phyloP scores from a whole-genome alignment of 2,888 invertebrate genomes.

The Dolomedes plantarius region DNA sequence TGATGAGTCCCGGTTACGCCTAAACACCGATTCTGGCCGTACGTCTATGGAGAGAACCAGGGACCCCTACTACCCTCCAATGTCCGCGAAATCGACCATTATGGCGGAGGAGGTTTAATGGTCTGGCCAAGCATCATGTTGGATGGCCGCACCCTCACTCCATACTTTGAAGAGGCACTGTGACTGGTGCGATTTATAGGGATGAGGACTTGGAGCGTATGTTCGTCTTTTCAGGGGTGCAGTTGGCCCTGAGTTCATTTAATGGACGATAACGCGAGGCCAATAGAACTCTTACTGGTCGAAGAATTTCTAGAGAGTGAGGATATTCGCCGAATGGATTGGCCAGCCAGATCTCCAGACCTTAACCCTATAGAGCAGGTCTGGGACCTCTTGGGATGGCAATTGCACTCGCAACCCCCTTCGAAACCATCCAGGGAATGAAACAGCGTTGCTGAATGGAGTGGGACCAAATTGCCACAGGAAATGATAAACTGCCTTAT shows the following conservation, averaged over 20 bases:
- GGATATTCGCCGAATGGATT: conserved; percentile 16
- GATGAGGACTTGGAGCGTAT: conserved; percentile 13
- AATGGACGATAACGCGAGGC: not conserved
- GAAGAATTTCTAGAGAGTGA: not conserved
- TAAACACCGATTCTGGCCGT: conserved; percentile 21
- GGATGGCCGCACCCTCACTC: not conserved
- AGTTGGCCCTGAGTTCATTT: not conserved
- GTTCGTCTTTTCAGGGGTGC: conserved; percentile 1
- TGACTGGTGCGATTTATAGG: not conserved
- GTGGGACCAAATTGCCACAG: no score
- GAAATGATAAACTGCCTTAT: no score
- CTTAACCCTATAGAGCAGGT: conserved; percentile 2
- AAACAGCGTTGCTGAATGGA: conserved; percentile 16
- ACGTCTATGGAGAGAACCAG: conserved; percentile 35
- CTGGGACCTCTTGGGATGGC: conserved; percentile 7
- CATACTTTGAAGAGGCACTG: not conserved
- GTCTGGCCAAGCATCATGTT: not conserved
- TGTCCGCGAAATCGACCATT: conserved; percentile 31
- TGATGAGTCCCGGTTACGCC: conserved; percentile 24
- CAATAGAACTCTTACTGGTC: not conserved
- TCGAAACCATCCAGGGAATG: not conserved
- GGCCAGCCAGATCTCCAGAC: conserved; percentile 15
- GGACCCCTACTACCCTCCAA: conserved; percentile 35
- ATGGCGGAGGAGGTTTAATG: not conserved
- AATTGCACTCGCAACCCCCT: not conserved